These are phyloP conservation scores for Myopa tessellatipennis DNA, from an alignment of 2,888 invertebrate genomes.

Conservation along the genomic window DNA sequence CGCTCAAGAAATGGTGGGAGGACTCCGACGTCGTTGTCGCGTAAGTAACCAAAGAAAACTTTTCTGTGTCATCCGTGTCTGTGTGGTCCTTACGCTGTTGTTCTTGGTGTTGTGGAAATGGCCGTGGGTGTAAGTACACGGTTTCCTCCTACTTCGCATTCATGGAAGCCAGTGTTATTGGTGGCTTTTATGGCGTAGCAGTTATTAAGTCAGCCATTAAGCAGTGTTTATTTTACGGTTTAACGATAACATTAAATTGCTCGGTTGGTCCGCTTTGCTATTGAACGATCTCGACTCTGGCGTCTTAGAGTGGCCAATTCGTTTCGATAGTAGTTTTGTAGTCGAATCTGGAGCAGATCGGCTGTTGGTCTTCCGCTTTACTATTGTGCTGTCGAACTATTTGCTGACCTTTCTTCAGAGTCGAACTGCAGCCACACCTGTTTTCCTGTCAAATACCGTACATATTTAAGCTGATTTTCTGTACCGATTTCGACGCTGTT, in stretches of 20 bases:
- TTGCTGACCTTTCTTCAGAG: neutral
- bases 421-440: neutral
- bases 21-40: constrained; percentile 66
- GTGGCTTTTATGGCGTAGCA: neutral
- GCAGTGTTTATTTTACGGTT: neutral
- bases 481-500: neutral
- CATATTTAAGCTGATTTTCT: neutral
- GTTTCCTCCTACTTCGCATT: too few species aligned
- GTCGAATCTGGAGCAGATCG: neutral
- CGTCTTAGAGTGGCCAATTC: neutral
- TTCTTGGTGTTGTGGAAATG: neutral
- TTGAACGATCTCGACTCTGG: neutral
- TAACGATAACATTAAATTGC: neutral
- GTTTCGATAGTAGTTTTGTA: neutral
- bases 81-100: neutral
- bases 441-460: neutral
- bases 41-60: constrained; percentile 56
- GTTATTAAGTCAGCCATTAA: neutral
- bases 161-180: too few species aligned
- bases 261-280: neutral
- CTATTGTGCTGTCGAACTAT: neutral
- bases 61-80: neutral
- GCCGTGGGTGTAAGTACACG: neutral
- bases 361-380: neutral
- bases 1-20: constrained; percentile 64